A percentile compares a stretch with the other conserved stretches of the same genome.
phyloP scores from a whole-genome alignment of 2,113 vertebrate species.

The Gobiocypris rarus region DNA sequence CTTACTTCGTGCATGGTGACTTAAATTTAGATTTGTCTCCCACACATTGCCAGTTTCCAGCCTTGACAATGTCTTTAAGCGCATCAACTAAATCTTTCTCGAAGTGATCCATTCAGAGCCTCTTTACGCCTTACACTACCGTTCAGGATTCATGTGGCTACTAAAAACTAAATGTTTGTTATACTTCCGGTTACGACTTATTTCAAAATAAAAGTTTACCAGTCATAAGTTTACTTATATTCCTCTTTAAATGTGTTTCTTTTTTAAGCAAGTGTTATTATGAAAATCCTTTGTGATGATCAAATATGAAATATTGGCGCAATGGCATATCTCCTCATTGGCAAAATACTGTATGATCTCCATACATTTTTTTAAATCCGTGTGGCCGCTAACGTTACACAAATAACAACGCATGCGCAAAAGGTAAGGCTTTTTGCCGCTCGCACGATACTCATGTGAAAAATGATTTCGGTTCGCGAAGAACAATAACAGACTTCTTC shows the following conservation, averaged over 20 bases:
- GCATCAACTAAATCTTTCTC: slow-evolving; percentile 68
- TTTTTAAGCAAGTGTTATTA: not conserved
- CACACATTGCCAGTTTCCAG: slow-evolving; percentile 67
- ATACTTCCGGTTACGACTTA: slow-evolving; percentile 23
- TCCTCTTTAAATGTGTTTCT: not conserved
- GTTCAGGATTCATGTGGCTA: not conserved
- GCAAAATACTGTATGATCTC: not conserved
- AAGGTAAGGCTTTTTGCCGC: not conserved
- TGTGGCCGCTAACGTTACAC: too few species aligned
- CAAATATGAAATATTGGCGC: too few species aligned
- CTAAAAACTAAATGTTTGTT: not conserved
- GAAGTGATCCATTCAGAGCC: slow-evolving; percentile 63
- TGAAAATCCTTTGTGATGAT: not conserved
- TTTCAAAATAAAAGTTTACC: slow-evolving; percentile 50
- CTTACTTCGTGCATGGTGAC: slow-evolving; percentile 70
- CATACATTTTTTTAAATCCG: not conserved
- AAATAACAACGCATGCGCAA: slow-evolving; percentile 15
- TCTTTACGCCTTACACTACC: not conserved
- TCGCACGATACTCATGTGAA: not conserved
- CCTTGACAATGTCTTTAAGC: slow-evolving; percentile 64
- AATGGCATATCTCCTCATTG: not conserved
- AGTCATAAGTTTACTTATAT: not conserved
- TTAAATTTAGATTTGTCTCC: slow-evolving; percentile 61
- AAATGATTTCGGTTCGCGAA: not conserved
- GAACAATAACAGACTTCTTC: not conserved